phyloP scores from a whole-genome alignment of 2,113 vertebrate genomes.

The Dromiciops gliroides region DNA sequence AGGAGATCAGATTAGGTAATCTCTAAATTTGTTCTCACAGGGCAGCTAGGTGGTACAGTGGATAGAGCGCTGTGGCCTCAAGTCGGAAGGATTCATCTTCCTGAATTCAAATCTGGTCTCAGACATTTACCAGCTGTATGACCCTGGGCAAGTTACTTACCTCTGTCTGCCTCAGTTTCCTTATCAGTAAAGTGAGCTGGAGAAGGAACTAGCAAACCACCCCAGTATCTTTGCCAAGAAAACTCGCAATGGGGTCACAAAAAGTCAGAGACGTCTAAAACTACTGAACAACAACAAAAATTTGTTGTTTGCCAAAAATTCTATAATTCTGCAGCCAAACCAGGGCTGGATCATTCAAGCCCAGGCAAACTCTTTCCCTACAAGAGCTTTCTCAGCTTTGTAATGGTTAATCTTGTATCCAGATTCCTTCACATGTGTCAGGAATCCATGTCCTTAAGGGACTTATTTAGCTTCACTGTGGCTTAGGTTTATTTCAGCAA shows the following conservation, averaged over 20 bases:
- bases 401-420: not conserved
- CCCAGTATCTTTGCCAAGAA: not conserved
- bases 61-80: not conserved
- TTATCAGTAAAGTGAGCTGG: not conserved
- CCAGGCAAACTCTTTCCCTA: not conserved
- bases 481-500: conserved; percentile 45
- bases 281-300: not conserved
- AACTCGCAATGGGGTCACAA: not conserved
- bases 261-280: not conserved
- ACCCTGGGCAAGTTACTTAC: not conserved
- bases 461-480: conserved; percentile 44
- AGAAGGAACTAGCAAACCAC: not conserved
- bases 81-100: not conserved
- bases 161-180: not conserved
- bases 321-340: not conserved
- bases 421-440: conserved; percentile 20
- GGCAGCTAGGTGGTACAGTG: not conserved
- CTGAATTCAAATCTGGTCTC: not conserved
- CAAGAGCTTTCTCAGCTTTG: conserved; percentile 10
- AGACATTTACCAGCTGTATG: not conserved
- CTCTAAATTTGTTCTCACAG: not conserved
- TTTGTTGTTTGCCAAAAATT: not conserved
- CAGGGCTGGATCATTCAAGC: not conserved
- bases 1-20: not conserved
- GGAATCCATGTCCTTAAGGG: conserved; percentile 38